Evolutionary conservation across 30 jellyfish, hydroid and myxozoan genomes (phyloP), one percentile per base, ranked within the genome.

Genomic region (Turritopsis rubra): DNA sequence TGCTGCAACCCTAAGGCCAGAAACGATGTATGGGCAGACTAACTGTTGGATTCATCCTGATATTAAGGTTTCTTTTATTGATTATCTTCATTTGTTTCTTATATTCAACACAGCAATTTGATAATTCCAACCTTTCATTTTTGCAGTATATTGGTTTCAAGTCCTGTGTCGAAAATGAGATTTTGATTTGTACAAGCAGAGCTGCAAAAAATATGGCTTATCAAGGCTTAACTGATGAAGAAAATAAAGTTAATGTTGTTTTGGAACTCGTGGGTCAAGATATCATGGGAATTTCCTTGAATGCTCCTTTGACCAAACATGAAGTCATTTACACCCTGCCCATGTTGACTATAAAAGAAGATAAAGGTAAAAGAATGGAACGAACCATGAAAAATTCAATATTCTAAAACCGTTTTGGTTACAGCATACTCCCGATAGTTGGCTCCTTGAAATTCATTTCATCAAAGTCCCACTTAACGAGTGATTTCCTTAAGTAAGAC

Each of bases 1-100:
- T 22, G 99, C 99, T 22, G 97, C 99, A 0, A 94, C 99, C 17
- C 81, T 94, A 8, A 66, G 99, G 65, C 99, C 99, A 28, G 99
- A 94, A 73, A 94, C 99, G 29, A 89, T 94, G 96, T 94, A 88
- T 85, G 99, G 99, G 18, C 97, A 88, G 78, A 94, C 99, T 28
- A 94, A 94, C 53, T 89, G 97, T 71, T 94, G 97, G 97, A 88
- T 94, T 65, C 97, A 95, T 28, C 99, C 99, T 0, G 99, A 94
- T 53, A 86, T 94, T 84, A 68, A 80, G 31, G 84, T 76, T 28
- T 41, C 60, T 41, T 41, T 41, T 41, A 41, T n/a, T n/a, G n/a
- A n/a, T n/a, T 13, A 41, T 41, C 60, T 41, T 41, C 5, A 41
- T 13, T 13, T 41, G 13, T 41, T 41, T 41, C 60, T 41, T 19